Base-by-base conservation (phyloP, 2,797 vertebrate species). In the Bovichtus variegatus region DNA sequence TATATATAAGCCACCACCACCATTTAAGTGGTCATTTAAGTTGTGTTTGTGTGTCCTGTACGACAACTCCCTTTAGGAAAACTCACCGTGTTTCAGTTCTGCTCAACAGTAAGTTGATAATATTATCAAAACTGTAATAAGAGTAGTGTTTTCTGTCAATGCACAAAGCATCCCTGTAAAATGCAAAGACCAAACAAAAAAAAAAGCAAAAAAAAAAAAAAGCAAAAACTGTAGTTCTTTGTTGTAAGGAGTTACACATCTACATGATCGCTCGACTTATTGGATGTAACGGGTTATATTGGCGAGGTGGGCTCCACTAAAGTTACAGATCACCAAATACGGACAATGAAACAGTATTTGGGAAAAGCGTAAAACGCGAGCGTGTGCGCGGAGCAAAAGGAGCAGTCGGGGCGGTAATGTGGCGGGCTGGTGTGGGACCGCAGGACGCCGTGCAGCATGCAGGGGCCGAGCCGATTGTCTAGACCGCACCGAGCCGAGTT, bases 361-460 rank as follows among this genome's bases (percentile, higher is more conserved):
- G 31, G 27, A 44, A 66, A 60, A 47, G 81, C 54, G 67, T 83
- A 80, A 79, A 83, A 62, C 27, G 41, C 27, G 12, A 78, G 71
- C 74, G 79, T 71, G 83, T 54, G 74, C 74, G 55, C 67, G 44
- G 80, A 58, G 74, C 64, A 19, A 9, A 68, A 29, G 36, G 41
- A 84, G 77, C 79, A 51, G 59, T 3, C 72, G 60, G 76, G 76
- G 71, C 80, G 71, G 82, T 86, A 84, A 90, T 88, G 83, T 82
- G 76, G 82, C 80, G 81, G 83, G 51, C 76, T 67, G 74, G 76
- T 74, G 87, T 64, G 11, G 86, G 78, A 90, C 90, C 91, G 82
- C 90, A 91, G 87, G 88, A 91, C 91, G 87, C 89, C 80, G 82
- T 60, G 71, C 87, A 81, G 86, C 83, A 43, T 10, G 87, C 86